These are phyloP conservation scores for Anthopleura xanthogrammica DNA, from an alignment of 92 coral and sea anemone species.

Conservation along the genomic window DNA sequence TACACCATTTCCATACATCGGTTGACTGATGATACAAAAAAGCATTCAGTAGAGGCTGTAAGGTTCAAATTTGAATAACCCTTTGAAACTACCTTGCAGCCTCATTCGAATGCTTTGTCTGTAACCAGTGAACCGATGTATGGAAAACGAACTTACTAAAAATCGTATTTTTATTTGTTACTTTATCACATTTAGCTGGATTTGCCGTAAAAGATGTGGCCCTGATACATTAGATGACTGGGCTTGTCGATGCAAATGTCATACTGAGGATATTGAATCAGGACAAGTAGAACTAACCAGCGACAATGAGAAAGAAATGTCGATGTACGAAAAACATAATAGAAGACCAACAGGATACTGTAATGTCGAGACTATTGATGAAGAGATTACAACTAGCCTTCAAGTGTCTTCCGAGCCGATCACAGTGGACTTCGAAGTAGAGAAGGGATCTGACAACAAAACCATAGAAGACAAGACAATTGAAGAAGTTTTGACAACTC, in stretches of 20 bases:
- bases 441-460: too few species aligned
- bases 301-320: background rate
- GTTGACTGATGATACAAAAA: too few species aligned
- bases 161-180: too few species aligned
- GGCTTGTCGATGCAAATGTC: background rate
- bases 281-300: background rate
- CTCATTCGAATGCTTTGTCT: too few species aligned
- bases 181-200: background rate
- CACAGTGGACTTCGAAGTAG: too few species aligned
- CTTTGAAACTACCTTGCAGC: too few species aligned
- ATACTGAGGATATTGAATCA: background rate
- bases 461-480: background rate
- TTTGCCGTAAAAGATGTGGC: background rate
- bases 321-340: background rate
- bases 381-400: background rate
- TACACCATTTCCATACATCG: too few species aligned
- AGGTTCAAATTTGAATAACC: too few species aligned
- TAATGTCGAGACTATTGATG: background rate
- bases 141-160: too few species aligned
- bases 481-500: background rate
- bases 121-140: too few species aligned
- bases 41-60: too few species aligned
- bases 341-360: background rate
- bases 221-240: background rate
- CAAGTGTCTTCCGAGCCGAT: too few species aligned